Percentiles rank a stretch among this genome's conserved stretches.
Evolutionary conservation across 2,888 invertebrate genomes (phyloP).

Genomic region (Tricholauxania praeusta): DNA sequence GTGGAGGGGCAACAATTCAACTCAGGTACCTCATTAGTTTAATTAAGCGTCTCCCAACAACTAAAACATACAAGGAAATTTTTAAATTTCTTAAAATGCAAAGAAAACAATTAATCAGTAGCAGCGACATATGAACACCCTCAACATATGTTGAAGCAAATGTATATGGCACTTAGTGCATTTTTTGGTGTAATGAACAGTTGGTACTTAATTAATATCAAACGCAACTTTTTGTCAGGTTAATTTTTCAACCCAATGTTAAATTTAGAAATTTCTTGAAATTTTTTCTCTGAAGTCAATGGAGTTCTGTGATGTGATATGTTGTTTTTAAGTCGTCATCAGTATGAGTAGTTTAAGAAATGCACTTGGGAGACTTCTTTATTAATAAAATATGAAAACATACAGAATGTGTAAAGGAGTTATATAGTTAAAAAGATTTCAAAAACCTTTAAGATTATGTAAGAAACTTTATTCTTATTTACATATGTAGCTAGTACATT

Average conservation of each 20-base stretch:
- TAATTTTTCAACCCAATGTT: constrained; percentile 33
- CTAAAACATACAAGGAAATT: neutral
- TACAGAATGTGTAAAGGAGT: too few species aligned
- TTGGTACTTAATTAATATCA: constrained; percentile 38
- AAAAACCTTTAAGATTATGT: too few species aligned
- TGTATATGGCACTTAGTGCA: constrained; percentile 6
- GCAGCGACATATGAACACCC: neutral
- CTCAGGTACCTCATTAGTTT: constrained; percentile 54
- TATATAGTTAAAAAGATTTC: too few species aligned
- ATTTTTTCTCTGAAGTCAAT: neutral
- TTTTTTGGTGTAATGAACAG: constrained; percentile 26
- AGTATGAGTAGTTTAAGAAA: too few species aligned
- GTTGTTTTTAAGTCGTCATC: too few species aligned
- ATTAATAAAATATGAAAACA: too few species aligned
- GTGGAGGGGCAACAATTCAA: neutral
- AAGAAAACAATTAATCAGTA: constrained; percentile 34
- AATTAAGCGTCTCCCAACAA: constrained; percentile 54
- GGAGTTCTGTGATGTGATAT: too few species aligned
- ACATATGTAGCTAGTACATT: too few species aligned
- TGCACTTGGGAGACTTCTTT: too few species aligned
- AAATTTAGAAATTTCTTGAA: neutral
- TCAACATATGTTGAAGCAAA: neutral
- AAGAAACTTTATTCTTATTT: too few species aligned
- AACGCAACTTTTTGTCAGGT: constrained; percentile 41
- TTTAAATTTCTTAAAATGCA: constrained; percentile 2